phyloP scores from a whole-genome alignment of 2,797 vertebrate genomes.

The Thaleichthys pacificus region DNA sequence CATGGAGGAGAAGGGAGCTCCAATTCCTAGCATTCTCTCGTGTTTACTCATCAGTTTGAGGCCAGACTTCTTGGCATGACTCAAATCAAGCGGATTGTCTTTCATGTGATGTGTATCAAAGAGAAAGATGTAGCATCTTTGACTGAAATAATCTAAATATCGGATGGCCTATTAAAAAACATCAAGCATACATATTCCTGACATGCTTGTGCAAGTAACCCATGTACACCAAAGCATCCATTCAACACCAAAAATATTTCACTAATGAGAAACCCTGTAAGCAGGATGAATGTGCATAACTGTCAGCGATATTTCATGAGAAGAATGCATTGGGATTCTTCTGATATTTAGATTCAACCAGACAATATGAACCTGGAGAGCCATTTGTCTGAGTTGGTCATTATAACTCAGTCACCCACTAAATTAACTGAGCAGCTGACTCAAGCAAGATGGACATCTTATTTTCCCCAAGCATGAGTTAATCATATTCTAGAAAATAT shows the following conservation, averaged over 20 bases:
- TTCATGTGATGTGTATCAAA: slow-evolving; percentile 31
- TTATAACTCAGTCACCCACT: slow-evolving; percentile 55
- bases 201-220: no score
- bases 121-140: neutral
- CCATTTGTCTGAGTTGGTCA: slow-evolving; percentile 51
- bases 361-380: slow-evolving; percentile 50
- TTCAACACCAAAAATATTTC: neutral
- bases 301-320: slow-evolving; percentile 21
- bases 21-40: slow-evolving; percentile 54
- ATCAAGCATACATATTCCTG: no score
- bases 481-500: neutral
- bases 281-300: slow-evolving; percentile 19
- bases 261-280: slow-evolving; percentile 17
- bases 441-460: slow-evolving; percentile 33
- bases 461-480: slow-evolving; percentile 20
- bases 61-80: slow-evolving; percentile 52
- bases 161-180: neutral
- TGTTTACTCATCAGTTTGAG: slow-evolving; percentile 31
- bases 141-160: neutral
- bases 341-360: slow-evolving; percentile 68
- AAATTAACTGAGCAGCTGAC: slow-evolving; percentile 55
- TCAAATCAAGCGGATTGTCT: slow-evolving; percentile 23
- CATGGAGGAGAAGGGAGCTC: slow-evolving; percentile 46
- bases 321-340: slow-evolving; percentile 34
- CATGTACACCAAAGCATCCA: neutral